Conservation (phyloP, 2,888 invertebrate species). For the Lampropteryx suffumata region DNA sequence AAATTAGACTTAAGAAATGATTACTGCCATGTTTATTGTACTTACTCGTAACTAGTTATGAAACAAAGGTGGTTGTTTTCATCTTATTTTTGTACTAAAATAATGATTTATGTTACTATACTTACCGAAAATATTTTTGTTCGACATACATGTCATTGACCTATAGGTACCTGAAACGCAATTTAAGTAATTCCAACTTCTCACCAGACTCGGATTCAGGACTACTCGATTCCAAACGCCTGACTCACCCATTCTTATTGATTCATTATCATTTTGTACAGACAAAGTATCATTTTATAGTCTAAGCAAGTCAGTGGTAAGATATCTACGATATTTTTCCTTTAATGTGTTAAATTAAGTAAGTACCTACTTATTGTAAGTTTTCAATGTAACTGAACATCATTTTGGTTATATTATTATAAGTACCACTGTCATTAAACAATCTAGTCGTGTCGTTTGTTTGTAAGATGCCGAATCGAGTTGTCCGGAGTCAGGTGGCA, state of each 20-base stretch:
- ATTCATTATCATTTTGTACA: no score
- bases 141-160: background rate
- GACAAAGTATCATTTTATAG: no score
- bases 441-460: no score
- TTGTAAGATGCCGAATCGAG: background rate
- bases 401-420: no score
- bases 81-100: conserved; percentile 8
- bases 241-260: no score
- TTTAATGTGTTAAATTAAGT: no score
- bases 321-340: no score
- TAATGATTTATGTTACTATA: conserved; percentile 6
- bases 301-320: no score
- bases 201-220: background rate
- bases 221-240: no score
- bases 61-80: conserved; percentile 9
- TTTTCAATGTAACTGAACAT: no score
- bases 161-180: conserved; percentile 22
- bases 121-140: conserved; percentile 3
- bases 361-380: no score
- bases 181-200: conserved; percentile 19
- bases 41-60: conserved; percentile 6
- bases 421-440: no score
- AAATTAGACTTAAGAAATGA: conserved; percentile 13
- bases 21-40: conserved; percentile 16
- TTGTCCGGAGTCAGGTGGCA: background rate